These are phyloP conservation scores for Axinella damicornis DNA, from an alignment of 37 sponge, comb jelly and placozoan species.

Conservation along the genomic window DNA sequence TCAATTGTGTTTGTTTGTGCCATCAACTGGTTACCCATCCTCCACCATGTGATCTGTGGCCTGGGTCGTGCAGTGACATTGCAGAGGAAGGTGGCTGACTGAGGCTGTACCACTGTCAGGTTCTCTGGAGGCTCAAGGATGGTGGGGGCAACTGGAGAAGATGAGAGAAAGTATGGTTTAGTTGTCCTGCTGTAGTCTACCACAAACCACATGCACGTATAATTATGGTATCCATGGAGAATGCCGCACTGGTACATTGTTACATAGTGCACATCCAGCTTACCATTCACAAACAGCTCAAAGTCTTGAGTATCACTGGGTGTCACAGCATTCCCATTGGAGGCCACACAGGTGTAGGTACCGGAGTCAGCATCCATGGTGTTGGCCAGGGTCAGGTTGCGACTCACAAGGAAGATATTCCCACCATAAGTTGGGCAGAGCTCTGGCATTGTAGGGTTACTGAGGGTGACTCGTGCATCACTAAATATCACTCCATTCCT, in stretches of 20 bases:
- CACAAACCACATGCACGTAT: too few relatives aligned
- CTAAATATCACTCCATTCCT: constrained; percentile 2
- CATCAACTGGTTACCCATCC: not conserved
- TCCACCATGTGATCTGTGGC: constrained; percentile 69
- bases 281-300: too few relatives aligned
- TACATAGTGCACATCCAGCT: too few relatives aligned
- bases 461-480: constrained; percentile 10
- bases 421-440: not conserved
- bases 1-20: not conserved
- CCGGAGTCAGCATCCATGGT: constrained; percentile 56
- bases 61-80: constrained; percentile 47
- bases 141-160: not conserved
- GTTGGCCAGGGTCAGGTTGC: not conserved
- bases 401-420: not conserved
- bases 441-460: not conserved
- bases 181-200: too few relatives aligned
- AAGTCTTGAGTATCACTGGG: too few relatives aligned
- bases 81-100: constrained; percentile 37
- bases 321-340: constrained; percentile 9
- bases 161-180: too few relatives aligned
- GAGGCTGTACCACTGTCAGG: constrained; percentile 1
- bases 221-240: too few relatives aligned
- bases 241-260: too few relatives aligned
- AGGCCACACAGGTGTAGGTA: constrained; percentile 58
- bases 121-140: constrained; percentile 2